phyloP scores from a whole-genome alignment of 2,888 invertebrate genomes.

The Colostygia pectinataria region DNA sequence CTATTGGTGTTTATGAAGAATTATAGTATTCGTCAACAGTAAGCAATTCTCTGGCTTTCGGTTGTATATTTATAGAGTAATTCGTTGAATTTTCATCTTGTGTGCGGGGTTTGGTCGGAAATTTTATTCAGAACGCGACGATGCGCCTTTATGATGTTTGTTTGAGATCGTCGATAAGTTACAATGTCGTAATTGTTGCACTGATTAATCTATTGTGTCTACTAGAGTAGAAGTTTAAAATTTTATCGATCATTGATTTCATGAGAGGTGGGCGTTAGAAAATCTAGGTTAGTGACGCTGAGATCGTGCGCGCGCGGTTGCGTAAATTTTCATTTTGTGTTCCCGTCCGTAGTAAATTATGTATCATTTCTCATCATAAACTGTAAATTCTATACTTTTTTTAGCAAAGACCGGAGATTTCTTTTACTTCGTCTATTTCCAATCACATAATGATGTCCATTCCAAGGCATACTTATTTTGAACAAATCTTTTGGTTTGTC shows the following conservation, averaged over 20 bases:
- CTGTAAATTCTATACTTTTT: conserved; percentile 51
- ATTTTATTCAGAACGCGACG: conserved; percentile 17
- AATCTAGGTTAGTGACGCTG: conserved; percentile 20
- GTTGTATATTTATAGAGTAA: conserved; percentile 26
- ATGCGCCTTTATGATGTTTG: conserved; percentile 6
- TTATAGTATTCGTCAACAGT: conserved; percentile 50
- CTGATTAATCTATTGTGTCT: conserved; percentile 31
- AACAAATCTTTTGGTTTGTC: conserved; percentile 62
- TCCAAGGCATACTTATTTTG: conserved; percentile 58
- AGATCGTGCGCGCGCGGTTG: conserved; percentile 56
- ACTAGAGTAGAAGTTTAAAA: conserved; percentile 27
- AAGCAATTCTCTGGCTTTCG: conserved; percentile 29
- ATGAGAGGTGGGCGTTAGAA: conserved; percentile 33
- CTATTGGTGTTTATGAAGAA: conserved; percentile 42
- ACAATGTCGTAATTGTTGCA: conserved; percentile 27
- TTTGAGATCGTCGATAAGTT: conserved; percentile 21
- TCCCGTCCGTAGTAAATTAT: conserved; percentile 79
- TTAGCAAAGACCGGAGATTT: conserved; percentile 27
- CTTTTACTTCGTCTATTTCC: conserved; percentile 32
- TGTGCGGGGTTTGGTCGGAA: conserved; percentile 27
- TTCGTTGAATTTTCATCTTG: conserved; percentile 34
- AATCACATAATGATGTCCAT: conserved; percentile 50
- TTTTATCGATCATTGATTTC: conserved; percentile 23
- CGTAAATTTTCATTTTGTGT: conserved; percentile 60
- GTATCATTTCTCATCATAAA: conserved; percentile 47